Percentiles rank a stretch among this genome's conserved stretches.
Conservation (phyloP, 2,888 invertebrate species). For the Tryphoninae sp. region DNA sequence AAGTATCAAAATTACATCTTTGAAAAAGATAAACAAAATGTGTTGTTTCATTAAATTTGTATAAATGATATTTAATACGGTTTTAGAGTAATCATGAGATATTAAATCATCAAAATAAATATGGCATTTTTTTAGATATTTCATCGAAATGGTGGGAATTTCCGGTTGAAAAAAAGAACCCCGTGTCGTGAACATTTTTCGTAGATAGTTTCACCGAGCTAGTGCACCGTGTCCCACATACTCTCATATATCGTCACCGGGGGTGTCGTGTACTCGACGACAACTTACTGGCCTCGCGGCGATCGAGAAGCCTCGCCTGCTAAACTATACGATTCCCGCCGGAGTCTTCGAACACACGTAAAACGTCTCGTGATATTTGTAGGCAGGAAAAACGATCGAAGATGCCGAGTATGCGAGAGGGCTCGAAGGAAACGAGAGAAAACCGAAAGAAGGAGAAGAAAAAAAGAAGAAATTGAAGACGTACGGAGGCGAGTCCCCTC, state of each 20-base stretch:
- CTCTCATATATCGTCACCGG: slow-evolving; percentile 34
- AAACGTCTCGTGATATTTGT: slow-evolving; percentile 39
- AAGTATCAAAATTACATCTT: not conserved
- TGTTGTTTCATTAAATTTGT: no score
- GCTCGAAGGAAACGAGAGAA: slow-evolving; percentile 13
- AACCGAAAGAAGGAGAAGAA: slow-evolving; percentile 25
- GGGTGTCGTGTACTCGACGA: slow-evolving; percentile 43
- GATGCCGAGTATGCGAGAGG: slow-evolving; percentile 37
- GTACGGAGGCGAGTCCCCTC: slow-evolving; percentile 53
- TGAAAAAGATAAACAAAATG: no score
- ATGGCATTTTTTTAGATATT: not conserved
- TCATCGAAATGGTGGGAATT: not conserved
- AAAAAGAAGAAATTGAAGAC: slow-evolving; percentile 58
- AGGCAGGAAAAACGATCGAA: slow-evolving; percentile 54
- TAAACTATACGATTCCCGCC: slow-evolving; percentile 51
- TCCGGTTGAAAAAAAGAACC: not conserved
- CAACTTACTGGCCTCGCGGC: slow-evolving; percentile 48
- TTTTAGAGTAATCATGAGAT: not conserved
- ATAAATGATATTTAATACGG: no score
- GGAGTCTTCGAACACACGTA: slow-evolving; percentile 48
- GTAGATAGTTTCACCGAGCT: not conserved
- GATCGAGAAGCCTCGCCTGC: slow-evolving; percentile 37
- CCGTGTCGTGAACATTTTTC: not conserved
- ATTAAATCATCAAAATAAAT: not conserved
- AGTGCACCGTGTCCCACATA: not conserved